Evolutionary conservation across 2,888 invertebrate species (phyloP), one percentile per base, ranked within the genome.

Genomic region (Dascillus cervinus): DNA sequence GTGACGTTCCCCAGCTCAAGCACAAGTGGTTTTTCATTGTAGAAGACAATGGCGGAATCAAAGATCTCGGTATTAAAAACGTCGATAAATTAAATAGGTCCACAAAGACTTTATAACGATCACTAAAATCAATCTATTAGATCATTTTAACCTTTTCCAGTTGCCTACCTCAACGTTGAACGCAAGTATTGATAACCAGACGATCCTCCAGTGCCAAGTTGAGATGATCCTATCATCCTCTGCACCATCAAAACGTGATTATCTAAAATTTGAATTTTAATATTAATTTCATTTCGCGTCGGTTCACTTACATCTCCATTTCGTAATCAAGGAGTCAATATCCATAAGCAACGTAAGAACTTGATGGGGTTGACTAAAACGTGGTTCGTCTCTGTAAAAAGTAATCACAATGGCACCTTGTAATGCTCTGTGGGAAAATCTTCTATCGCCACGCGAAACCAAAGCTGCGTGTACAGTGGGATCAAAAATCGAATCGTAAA

Each of bases 201-300:
- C 3, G 96, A 96, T 3, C 98, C 97, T 9, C 97, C 98, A 0
- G 97, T 97, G 11, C 98, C 98, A 4, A 91, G 69, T 55, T 88
- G 89, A 56, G 92, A 91, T 0, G 91, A 90, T 0, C 98, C 98
- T 49, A 98, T 89, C 96, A 98, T 98, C 49, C 97, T 74, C 66
- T 97, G 96, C 12, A 98, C 98, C 85, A 98, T 87, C 53, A 95
- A 80, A 22, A 97, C 90, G 64, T 98, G 98, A 65, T 96, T 97
- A 64, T 96, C 97, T 97, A 63, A 2, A 4, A 8, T 11, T n/a
- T n/a, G n/a, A n/a, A n/a, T n/a, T n/a, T n/a, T n/a, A n/a, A n/a
- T n/a, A n/a, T n/a, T n/a, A n/a, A n/a, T n/a, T 17, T 17, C 17
- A 17, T 17, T 17, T 17, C 17, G 5, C 4, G 17, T 6, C 17